Percentiles rank a stretch among this genome's conserved stretches.
phyloP scores from a whole-genome alignment of 2,797 vertebrate genomes.

The Lepus townsendii region DNA sequence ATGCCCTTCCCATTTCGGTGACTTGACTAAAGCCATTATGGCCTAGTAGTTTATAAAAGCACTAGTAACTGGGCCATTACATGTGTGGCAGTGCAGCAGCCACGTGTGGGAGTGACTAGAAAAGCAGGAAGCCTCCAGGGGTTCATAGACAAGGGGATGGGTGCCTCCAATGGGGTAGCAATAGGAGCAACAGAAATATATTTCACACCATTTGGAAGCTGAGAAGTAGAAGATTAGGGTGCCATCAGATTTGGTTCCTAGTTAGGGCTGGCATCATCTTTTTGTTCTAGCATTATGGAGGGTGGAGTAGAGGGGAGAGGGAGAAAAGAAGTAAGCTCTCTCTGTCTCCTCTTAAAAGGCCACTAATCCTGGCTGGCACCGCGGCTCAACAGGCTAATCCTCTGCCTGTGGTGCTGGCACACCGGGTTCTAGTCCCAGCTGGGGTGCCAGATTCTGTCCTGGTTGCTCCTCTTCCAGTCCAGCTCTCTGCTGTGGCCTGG shows the following conservation, averaged over 20 bases:
- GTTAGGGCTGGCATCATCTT: not conserved
- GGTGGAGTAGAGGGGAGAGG: too few relatives aligned
- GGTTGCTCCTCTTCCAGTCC: too few relatives aligned
- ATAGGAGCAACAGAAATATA: not conserved
- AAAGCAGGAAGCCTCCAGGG: not conserved
- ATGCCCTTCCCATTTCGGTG: not conserved
- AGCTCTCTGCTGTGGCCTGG: too few relatives aligned
- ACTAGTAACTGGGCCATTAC: not conserved
- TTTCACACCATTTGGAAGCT: not conserved
- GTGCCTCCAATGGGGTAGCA: not conserved
- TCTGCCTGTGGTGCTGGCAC: too few relatives aligned
- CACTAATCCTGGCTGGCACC: not conserved
- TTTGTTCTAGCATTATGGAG: not conserved
- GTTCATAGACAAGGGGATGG: not conserved
- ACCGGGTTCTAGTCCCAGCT: too few relatives aligned
- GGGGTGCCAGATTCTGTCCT: too few relatives aligned
- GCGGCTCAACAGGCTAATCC: too few relatives aligned
- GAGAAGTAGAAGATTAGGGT: not conserved
- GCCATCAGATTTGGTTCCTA: not conserved
- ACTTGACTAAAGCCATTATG: not conserved
- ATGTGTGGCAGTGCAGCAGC: not conserved
- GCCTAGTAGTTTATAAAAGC: not conserved
- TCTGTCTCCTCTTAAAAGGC: not conserved
- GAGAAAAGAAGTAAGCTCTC: not conserved
- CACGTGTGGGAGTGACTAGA: too few relatives aligned